Conservation (phyloP, 2,797 vertebrate genomes). For the Semotilus atromaculatus region DNA sequence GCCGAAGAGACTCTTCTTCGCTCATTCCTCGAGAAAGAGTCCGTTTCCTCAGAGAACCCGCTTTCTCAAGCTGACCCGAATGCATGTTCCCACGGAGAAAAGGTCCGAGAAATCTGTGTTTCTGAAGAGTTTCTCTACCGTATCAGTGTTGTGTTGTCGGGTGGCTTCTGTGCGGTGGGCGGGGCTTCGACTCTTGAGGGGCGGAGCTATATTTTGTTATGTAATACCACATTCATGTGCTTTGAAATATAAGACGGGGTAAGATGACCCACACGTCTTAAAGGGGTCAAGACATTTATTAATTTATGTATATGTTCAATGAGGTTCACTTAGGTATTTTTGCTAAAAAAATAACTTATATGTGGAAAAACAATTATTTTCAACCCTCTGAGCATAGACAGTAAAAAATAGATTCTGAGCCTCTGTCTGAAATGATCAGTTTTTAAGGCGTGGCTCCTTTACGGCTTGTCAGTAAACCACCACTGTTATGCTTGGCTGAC, state of each 20-base stretch:
- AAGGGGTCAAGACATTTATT: neutral
- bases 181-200: neutral
- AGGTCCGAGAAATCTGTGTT: neutral
- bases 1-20: slow-evolving; percentile 81
- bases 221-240: neutral
- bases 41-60: slow-evolving; percentile 74
- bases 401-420: too few species aligned
- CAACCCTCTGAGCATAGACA: too few species aligned
- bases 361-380: neutral
- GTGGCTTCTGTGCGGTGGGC: neutral
- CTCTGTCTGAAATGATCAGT: neutral
- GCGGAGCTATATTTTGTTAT: neutral
- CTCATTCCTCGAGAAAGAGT: slow-evolving; percentile 76
- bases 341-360: neutral
- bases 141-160: neutral
- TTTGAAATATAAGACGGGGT: neutral
- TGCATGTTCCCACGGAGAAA: slow-evolving; percentile 65
- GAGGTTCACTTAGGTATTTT: neutral
- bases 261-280: neutral
- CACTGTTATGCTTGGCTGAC: too few species aligned
- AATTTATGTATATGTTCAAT: neutral
- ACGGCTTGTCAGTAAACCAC: neutral
- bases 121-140: neutral
- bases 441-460: neutral
- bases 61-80: slow-evolving; percentile 71